phyloP scores from a whole-genome alignment of 2,797 vertebrate species.

The Dromococcyx pavoninus region DNA sequence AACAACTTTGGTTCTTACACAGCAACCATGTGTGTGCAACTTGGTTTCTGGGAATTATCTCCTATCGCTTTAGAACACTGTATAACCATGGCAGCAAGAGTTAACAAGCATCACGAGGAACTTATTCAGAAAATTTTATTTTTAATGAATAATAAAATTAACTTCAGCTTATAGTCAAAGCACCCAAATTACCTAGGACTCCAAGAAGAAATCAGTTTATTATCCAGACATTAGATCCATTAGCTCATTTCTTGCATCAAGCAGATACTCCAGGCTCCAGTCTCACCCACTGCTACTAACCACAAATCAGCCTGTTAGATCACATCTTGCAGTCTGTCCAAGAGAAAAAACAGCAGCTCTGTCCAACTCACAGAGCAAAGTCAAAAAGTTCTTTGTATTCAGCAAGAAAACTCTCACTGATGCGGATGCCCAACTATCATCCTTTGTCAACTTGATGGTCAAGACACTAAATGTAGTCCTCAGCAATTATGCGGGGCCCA shows the following conservation, averaged over 20 bases:
- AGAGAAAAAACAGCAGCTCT: slow-evolving; percentile 19
- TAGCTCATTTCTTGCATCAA: slow-evolving; percentile 6
- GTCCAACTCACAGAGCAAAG: slow-evolving; percentile 6
- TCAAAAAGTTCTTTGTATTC: slow-evolving; percentile 45
- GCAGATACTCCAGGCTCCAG: background rate
- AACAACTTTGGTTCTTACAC: background rate
- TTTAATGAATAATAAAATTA: slow-evolving; percentile 9
- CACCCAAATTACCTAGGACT: background rate
- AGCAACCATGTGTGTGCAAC: accelerated
- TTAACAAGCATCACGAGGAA: background rate
- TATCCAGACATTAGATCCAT: background rate
- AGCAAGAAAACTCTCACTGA: background rate
- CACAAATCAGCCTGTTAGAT: slow-evolving; percentile 45
- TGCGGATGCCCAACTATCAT: background rate
- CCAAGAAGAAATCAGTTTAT: background rate
- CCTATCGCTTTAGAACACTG: background rate
- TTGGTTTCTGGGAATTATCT: background rate
- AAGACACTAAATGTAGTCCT: background rate
- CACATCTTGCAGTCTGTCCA: slow-evolving; percentile 34
- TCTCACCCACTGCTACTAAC: background rate
- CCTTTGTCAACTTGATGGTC: background rate
- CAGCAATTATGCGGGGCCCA: background rate
- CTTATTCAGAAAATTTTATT: background rate
- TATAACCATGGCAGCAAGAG: background rate
- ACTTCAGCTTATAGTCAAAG: background rate